Evolutionary conservation across 2,888 invertebrate species (phyloP).

Genomic region (Drosophila eohydei): DNA sequence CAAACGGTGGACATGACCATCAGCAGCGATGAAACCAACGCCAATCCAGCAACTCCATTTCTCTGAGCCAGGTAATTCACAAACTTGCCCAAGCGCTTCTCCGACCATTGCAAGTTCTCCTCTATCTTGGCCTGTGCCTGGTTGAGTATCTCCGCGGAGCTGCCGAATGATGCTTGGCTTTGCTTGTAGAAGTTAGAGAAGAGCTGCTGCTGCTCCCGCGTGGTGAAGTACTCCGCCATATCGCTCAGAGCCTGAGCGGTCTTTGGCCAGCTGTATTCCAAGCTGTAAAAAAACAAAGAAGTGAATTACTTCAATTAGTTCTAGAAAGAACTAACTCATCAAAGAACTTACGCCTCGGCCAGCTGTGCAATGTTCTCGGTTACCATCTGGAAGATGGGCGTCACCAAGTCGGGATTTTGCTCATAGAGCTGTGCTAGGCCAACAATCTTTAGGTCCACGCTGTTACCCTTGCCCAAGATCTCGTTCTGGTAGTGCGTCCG

Average conservation of each 20-base stretch:
- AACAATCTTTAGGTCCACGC: slow-evolving; percentile 51
- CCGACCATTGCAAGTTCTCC: slow-evolving; percentile 80
- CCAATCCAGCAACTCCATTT: slow-evolving; percentile 47
- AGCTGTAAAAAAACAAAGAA: slow-evolving; percentile 41
- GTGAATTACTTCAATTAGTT: not conserved
- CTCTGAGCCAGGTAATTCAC: slow-evolving; percentile 58
- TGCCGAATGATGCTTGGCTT: slow-evolving; percentile 61
- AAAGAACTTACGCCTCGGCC: slow-evolving; percentile 63
- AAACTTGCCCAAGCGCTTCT: slow-evolving; percentile 58
- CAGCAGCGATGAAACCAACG: slow-evolving; percentile 9
- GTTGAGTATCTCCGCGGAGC: slow-evolving; percentile 44
- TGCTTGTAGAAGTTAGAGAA: slow-evolving; percentile 59
- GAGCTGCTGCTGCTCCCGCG: slow-evolving; percentile 57
- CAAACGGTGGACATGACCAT: slow-evolving; percentile 23
- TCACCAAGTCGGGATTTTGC: slow-evolving; percentile 85
- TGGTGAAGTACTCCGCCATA: slow-evolving; percentile 73
- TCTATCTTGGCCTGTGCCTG: slow-evolving; percentile 69
- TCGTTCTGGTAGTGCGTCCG: slow-evolving; percentile 85
- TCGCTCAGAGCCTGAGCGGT: slow-evolving; percentile 67
- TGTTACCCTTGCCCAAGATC: slow-evolving; percentile 82
- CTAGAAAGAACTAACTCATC: no score
- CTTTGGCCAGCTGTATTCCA: slow-evolving; percentile 62
- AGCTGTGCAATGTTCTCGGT: slow-evolving; percentile 53
- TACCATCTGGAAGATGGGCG: slow-evolving; percentile 67
- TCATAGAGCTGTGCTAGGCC: slow-evolving; percentile 85